A percentile compares a stretch with the other conserved stretches of the same genome.
phyloP scores from a whole-genome alignment of 2,113 vertebrate genomes.

The Petrocephalus zakoni region DNA sequence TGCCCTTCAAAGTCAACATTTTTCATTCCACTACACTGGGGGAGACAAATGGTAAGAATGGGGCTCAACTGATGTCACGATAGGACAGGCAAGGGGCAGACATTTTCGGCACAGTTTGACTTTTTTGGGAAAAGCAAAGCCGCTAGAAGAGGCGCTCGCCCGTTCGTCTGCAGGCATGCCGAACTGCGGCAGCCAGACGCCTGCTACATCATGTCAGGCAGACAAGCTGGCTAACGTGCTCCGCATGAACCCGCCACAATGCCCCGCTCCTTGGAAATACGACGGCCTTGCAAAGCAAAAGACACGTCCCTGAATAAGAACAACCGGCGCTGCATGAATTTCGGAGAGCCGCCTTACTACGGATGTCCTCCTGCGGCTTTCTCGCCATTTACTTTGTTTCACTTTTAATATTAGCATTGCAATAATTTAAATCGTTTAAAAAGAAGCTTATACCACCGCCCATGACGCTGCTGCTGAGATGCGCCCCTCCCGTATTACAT shows the following conservation, averaged over 20 bases:
- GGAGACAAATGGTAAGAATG: not conserved
- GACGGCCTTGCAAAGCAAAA: not conserved
- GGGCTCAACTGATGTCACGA: not conserved
- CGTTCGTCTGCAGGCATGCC: not conserved
- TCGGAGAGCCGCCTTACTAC: not conserved
- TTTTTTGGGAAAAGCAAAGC: not conserved
- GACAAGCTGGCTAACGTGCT: not conserved
- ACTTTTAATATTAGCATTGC: not conserved
- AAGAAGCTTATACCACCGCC: not conserved
- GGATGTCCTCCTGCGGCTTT: not conserved
- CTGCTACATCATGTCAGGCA: not conserved
- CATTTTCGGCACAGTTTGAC: not conserved
- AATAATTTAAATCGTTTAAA: not conserved
- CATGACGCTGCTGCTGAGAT: not conserved
- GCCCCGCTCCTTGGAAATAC: not conserved
- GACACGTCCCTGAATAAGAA: not conserved
- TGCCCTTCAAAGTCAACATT: not conserved
- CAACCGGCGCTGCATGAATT: not conserved
- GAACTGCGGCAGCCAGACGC: not conserved
- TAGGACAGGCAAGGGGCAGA: not conserved
- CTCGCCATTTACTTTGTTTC: not conserved
- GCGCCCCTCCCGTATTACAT: conserved; percentile 35
- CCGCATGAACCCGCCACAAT: not conserved
- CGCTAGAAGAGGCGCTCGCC: not conserved
- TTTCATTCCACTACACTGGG: not conserved